Base-by-base conservation (phyloP, 1,140 invertebrate species). In the Ladona fulva region DNA sequence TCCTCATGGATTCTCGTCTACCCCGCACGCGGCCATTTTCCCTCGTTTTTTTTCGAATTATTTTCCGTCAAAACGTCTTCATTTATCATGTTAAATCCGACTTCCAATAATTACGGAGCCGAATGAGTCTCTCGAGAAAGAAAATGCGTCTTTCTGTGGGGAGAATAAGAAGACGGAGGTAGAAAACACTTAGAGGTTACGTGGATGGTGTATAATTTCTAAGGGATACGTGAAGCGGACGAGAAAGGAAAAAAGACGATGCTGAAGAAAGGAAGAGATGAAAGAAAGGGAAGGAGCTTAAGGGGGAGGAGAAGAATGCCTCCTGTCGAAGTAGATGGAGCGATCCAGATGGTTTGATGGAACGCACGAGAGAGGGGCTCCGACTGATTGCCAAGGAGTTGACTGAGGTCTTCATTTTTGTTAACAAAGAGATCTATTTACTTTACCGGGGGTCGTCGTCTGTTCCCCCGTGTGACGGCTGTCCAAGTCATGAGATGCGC, bases 41-140 rank as follows among this genome's bases (percentile, higher is more conserved):
- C 29, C 8, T 16, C 52, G 14, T 66, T 66, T 66, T 12, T 66
- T 66, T 66, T 66, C 52, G 52, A 66, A 66, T 66, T 66, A 66
- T 66, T 66, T 66, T 66, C 52, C n/a, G 52, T 66, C 52, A 66
- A 66, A 66, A 22, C n/a, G 52, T 66, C 52, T 22, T 66, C 52
- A 66, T 66, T 22, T 5, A 66, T 66, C 52, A 66, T 66, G 3
- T 66, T 16, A 22, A 66, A 22, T 66, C 52, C n/a, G 3, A 66
- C 52, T 66, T 1, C 52, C 52, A 12, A 66, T 66, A 66, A 66
- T 66, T 66, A 66, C 52, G 52, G 52, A 6, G 3, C 5, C 52
- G 3, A 52, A 52, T 52, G 44, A 52, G 19, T 12, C 52, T 66
- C 14, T 66, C 52, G 16, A 66, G 1, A 22, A 12, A 16, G 44